phyloP scores from a whole-genome alignment of 2,113 vertebrate species.

The Cyanoderma ruficeps region DNA sequence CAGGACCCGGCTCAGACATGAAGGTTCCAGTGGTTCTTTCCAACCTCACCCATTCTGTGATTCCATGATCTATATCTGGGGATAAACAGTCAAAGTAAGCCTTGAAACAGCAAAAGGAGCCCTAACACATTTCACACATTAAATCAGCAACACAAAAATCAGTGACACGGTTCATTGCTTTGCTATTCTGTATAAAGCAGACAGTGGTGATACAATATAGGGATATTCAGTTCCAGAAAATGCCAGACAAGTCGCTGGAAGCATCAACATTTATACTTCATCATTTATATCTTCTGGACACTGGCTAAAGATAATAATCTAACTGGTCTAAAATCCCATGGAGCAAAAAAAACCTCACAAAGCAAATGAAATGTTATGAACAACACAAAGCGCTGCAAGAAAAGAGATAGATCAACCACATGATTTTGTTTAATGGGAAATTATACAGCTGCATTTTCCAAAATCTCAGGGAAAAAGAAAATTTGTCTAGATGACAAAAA shows the following conservation, averaged over 20 bases:
- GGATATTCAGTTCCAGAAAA: background rate
- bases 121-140: background rate
- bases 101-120: background rate
- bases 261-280: background rate
- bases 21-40: background rate
- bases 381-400: background rate
- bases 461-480: background rate
- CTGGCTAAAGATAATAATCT: background rate
- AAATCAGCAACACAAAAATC: background rate
- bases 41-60: too few species aligned
- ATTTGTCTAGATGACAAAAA: background rate
- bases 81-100: background rate
- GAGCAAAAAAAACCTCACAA: background rate
- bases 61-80: fast-evolving
- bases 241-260: background rate
- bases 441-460: background rate
- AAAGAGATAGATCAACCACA: background rate
- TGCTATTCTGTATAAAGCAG: background rate
- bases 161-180: background rate
- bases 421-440: background rate
- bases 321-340: background rate
- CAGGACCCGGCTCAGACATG: fast-evolving
- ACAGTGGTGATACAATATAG: fast-evolving
- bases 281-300: background rate
- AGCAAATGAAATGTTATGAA: background rate